phyloP scores from a whole-genome alignment of 2,797 vertebrate genomes.

The Eremophila alpestris region DNA sequence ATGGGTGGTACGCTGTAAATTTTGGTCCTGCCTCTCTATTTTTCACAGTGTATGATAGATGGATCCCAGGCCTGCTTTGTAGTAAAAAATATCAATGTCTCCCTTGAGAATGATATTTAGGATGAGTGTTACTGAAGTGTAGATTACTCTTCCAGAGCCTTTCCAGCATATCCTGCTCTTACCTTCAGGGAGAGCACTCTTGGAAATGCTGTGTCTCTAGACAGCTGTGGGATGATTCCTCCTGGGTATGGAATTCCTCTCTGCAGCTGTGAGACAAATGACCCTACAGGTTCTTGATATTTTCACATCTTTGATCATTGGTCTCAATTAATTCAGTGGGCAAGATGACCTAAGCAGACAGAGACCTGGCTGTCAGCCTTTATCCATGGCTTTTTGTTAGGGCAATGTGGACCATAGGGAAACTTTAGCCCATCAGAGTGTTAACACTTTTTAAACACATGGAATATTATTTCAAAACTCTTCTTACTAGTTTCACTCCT shows the following conservation, averaged over 20 bases:
- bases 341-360: neutral
- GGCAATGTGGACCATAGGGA: neutral
- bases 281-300: neutral
- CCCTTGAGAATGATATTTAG: neutral
- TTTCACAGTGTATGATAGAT: neutral
- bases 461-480: neutral
- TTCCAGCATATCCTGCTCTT: neutral
- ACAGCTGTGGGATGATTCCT: neutral
- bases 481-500: neutral
- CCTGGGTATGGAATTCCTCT: neutral
- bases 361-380: neutral
- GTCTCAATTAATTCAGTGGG: neutral
- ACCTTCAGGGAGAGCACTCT: neutral
- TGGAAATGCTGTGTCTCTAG: neutral
- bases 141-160: neutral
- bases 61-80: neutral
- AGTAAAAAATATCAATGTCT: neutral
- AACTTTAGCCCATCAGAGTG: neutral
- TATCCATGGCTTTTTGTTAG: neutral
- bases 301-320: neutral
- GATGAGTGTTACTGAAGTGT: neutral
- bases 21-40: neutral
- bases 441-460: neutral
- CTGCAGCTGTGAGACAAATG: neutral
- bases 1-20: neutral